Conservation (phyloP, 2,888 invertebrate species). For the Agriotes lineatus region DNA sequence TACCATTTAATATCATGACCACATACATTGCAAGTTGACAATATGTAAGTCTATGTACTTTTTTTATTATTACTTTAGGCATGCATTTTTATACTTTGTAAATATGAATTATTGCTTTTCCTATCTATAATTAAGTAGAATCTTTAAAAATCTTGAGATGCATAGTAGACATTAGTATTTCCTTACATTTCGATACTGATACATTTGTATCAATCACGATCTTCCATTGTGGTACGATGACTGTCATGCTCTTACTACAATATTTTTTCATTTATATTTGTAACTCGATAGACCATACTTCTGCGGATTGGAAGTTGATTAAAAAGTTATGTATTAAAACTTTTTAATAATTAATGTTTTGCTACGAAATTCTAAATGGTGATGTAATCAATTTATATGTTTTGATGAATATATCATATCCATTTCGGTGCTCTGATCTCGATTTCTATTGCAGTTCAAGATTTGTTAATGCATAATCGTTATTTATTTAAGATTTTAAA, state of each 20-base stretch:
- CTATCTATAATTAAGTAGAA: constrained; percentile 34
- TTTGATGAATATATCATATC: constrained; percentile 46
- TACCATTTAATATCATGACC: constrained; percentile 47
- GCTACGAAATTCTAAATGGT: constrained; percentile 43
- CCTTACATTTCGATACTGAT: constrained; percentile 41
- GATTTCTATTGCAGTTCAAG: constrained; percentile 33
- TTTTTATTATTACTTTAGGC: constrained; percentile 48
- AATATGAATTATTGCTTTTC: constrained; percentile 36
- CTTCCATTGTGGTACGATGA: constrained; percentile 51
- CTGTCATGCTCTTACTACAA: constrained; percentile 35
- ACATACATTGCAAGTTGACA: constrained; percentile 51
- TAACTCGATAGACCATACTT: constrained; percentile 17
- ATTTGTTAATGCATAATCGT: constrained; percentile 31
- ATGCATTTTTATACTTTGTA: constrained; percentile 47
- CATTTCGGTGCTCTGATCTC: constrained; percentile 46
- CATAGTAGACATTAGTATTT: constrained; percentile 36
- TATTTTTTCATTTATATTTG: constrained; percentile 25
- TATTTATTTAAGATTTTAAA: constrained; percentile 24
- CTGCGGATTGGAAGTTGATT: constrained; percentile 20
- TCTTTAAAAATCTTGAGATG: constrained; percentile 35
- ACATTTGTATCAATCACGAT: constrained; percentile 56
- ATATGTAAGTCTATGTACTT: constrained; percentile 49
- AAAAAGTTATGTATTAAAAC: constrained; percentile 19
- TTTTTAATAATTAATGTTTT: constrained; percentile 35
- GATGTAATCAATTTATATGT: constrained; percentile 36